Evolutionary conservation across 1,140 invertebrate species (phyloP).

Genomic region (Drosophila repletoides): DNA sequence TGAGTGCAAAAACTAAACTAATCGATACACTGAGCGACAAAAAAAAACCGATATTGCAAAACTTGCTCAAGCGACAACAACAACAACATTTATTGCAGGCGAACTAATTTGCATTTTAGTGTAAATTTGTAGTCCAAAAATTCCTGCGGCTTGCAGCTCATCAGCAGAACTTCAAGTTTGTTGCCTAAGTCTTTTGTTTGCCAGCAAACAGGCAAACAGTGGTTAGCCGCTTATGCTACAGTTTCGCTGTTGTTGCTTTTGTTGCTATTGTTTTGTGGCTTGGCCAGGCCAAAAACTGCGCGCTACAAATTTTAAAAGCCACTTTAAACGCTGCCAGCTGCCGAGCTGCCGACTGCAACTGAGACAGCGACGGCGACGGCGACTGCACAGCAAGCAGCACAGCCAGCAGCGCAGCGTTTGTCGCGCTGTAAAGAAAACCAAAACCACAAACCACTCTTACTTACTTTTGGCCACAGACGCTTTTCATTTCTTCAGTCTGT

Average conservation of each 20-base stretch:
- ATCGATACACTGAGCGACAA: constrained; percentile 9
- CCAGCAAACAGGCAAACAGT: constrained; percentile 6
- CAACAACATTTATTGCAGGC: constrained; percentile 7
- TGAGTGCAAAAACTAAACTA: constrained; percentile 7
- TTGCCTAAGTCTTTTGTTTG: constrained; percentile 56
- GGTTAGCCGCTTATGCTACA: constrained; percentile 19
- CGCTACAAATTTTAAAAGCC: constrained; percentile 46
- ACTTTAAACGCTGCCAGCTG: constrained; percentile 49
- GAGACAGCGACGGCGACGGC: neutral
- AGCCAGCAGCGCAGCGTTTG: constrained; percentile 5
- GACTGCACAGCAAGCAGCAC: too few species aligned
- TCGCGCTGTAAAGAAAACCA: constrained; percentile 48
- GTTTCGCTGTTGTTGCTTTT: too few species aligned
- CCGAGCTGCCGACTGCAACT: neutral
- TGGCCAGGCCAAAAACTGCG: constrained; percentile 39
- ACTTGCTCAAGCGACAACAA: neutral
- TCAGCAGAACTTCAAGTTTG: constrained; percentile 24
- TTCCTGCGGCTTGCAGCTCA: constrained; percentile 30
- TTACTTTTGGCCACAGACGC: constrained; percentile 74
- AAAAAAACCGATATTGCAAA: constrained; percentile 11
- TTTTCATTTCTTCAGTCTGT: constrained; percentile 82
- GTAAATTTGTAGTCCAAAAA: constrained; percentile 1
- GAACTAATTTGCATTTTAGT: constrained; percentile 27
- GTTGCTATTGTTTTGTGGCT: too few species aligned
- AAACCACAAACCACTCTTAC: constrained; percentile 71